Evolutionary conservation across 2,797 vertebrate genomes (phyloP).

Genomic region (Macropus fuliginosus): DNA sequence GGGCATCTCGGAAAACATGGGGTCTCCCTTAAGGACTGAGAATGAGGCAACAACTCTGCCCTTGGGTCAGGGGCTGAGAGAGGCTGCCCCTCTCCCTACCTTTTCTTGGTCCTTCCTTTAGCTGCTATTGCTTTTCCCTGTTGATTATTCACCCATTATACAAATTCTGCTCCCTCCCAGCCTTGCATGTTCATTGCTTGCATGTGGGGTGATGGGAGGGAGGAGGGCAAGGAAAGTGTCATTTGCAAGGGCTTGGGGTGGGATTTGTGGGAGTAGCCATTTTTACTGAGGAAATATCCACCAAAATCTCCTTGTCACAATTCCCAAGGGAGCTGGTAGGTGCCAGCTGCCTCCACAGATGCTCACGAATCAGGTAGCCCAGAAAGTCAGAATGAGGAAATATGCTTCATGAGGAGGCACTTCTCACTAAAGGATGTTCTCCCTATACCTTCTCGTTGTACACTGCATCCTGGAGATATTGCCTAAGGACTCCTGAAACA

Average conservation of each 20-base stretch:
- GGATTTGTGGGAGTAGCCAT: background rate
- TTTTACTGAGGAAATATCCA: slow-evolving; percentile 21
- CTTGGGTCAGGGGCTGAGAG: background rate
- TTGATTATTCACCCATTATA: slow-evolving; percentile 9
- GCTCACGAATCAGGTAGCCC: background rate
- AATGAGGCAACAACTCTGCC: slow-evolving; percentile 29
- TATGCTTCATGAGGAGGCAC: background rate
- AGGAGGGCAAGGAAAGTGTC: background rate
- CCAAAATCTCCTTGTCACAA: background rate
- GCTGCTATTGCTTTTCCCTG: slow-evolving; percentile 35
- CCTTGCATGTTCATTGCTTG: slow-evolving; percentile 56
- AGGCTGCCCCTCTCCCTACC: background rate
- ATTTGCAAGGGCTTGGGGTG: background rate
- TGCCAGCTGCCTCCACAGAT: background rate
- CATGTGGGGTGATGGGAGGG: background rate
- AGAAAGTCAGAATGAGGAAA: background rate
- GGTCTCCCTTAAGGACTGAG: background rate
- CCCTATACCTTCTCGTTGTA: background rate
- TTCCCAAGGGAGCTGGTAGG: background rate
- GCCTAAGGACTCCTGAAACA: slow-evolving; percentile 14
- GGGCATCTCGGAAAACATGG: background rate
- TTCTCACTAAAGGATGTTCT: background rate
- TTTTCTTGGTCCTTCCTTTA: background rate
- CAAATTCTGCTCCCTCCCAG: slow-evolving; percentile 9
- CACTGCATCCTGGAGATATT: slow-evolving; percentile 12